Evolutionary conservation across 2,888 invertebrate species (phyloP).

Genomic region (Cremastinae sp.): DNA sequence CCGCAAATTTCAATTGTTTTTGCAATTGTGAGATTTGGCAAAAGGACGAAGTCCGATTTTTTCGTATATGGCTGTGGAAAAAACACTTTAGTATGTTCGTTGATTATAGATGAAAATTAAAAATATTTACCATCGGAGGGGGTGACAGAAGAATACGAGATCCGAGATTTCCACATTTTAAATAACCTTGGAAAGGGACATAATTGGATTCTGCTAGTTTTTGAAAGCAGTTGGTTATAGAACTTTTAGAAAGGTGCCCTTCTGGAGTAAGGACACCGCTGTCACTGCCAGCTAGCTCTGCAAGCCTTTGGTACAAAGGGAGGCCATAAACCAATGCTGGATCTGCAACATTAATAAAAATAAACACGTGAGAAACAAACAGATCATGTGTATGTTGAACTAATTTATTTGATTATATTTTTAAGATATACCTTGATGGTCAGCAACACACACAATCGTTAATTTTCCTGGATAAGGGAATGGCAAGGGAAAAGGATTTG

Average conservation of each 20-base stretch:
- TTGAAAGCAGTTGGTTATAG: slow-evolving; percentile 80
- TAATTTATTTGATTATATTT: not conserved
- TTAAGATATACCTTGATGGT: slow-evolving; percentile 82
- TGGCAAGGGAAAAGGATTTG: slow-evolving; percentile 86
- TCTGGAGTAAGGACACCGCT: slow-evolving; percentile 84
- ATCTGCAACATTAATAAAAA: slow-evolving; percentile 66
- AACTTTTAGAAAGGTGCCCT: slow-evolving; percentile 79
- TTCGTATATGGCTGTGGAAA: slow-evolving; percentile 82
- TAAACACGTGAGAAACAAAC: not conserved
- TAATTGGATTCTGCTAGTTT: slow-evolving; percentile 88
- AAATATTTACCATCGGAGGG: slow-evolving; percentile 83
- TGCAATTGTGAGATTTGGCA: slow-evolving; percentile 84
- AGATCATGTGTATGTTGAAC: not conserved
- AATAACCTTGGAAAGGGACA: slow-evolving; percentile 86
- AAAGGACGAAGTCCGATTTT: slow-evolving; percentile 84
- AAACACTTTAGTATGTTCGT: not conserved
- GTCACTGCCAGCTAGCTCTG: slow-evolving; percentile 88
- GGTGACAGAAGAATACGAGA: slow-evolving; percentile 88
- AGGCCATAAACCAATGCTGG: slow-evolving; percentile 81
- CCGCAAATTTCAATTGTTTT: slow-evolving; percentile 92
- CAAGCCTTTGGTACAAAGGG: slow-evolving; percentile 89
- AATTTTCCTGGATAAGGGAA: slow-evolving; percentile 91
- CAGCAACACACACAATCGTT: slow-evolving; percentile 87
- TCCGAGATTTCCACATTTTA: slow-evolving; percentile 89
- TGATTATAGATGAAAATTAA: too few species aligned